phyloP scores from a whole-genome alignment of 2,888 invertebrate species.

The Tanypteryx hageni region DNA sequence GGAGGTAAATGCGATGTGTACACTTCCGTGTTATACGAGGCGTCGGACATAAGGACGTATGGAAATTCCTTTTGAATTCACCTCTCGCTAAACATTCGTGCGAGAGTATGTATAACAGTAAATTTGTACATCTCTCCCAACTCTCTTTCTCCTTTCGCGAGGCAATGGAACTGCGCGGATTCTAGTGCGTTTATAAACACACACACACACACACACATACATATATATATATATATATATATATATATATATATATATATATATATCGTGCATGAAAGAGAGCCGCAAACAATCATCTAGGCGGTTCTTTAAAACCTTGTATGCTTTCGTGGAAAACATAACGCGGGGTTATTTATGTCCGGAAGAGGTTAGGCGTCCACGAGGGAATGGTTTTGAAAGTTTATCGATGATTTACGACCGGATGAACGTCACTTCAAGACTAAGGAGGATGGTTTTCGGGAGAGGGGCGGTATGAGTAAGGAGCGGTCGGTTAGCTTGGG shows the following conservation, averaged over 20 bases:
- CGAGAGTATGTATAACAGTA: not conserved
- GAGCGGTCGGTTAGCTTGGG: not conserved
- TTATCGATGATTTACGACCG: conserved; percentile 62
- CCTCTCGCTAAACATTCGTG: not conserved
- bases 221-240: no score
- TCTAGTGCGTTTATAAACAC: no score
- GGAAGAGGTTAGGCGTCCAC: conserved; percentile 46
- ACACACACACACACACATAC: no score
- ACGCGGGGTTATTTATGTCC: not conserved
- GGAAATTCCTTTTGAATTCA: not conserved
- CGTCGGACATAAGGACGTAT: conserved; percentile 25
- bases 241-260: no score
- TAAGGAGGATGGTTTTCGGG: not conserved
- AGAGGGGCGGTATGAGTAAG: not conserved
- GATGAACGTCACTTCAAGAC: conserved; percentile 50
- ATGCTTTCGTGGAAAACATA: not conserved
- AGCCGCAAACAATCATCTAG: not conserved
- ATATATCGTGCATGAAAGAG: not conserved
- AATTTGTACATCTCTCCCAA: not conserved
- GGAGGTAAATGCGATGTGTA: conserved; percentile 5
- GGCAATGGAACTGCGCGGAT: not conserved
- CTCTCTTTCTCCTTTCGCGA: not conserved
- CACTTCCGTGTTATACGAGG: conserved; percentile 16
- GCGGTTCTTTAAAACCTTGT: not conserved
- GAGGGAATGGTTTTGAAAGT: conserved; percentile 30